Evolutionary conservation across 2,113 vertebrate genomes (phyloP).

Genomic region (Alectura lathami): DNA sequence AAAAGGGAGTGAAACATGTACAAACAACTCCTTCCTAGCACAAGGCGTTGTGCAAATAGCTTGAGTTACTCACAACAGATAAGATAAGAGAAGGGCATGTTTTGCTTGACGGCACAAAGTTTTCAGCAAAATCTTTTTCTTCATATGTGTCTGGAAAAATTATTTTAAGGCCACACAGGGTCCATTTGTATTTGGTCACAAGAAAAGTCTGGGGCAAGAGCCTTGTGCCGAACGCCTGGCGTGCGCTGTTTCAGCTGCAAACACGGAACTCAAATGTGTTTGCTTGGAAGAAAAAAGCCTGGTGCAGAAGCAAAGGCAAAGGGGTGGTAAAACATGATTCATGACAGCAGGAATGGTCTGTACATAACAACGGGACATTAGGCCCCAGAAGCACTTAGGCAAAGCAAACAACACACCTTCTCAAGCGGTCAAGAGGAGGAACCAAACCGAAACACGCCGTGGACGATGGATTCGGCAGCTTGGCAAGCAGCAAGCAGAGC

Average conservation of each 20-base stretch:
- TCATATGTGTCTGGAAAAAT: neutral
- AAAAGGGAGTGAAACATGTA: conserved; percentile 67
- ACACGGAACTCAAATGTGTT: conserved; percentile 30
- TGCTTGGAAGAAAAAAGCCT: neutral
- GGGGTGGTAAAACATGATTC: conserved; percentile 61
- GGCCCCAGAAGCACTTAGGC: conserved; percentile 53
- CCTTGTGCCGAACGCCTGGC: neutral
- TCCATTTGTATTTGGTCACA: neutral
- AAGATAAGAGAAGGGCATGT: conserved; percentile 71
- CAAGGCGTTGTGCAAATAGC: conserved; percentile 72
- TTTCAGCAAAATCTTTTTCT: neutral
- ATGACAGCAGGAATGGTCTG: conserved; percentile 66
- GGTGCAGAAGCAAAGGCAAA: conserved; percentile 27
- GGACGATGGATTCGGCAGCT: neutral
- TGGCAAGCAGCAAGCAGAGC: neutral
- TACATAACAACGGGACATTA: conserved; percentile 71
- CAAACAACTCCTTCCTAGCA: conserved; percentile 69
- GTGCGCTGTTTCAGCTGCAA: neutral
- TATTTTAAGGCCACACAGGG: neutral
- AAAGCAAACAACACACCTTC: conserved; percentile 75
- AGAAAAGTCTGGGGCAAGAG: neutral
- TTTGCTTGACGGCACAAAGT: conserved; percentile 33
- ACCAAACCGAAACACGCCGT: neutral
- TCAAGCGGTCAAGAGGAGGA: conserved; percentile 61
- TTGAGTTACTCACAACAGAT: conserved; percentile 61